Conservation (phyloP, 2,113 vertebrate species). For the Sebastes schlegelii region DNA sequence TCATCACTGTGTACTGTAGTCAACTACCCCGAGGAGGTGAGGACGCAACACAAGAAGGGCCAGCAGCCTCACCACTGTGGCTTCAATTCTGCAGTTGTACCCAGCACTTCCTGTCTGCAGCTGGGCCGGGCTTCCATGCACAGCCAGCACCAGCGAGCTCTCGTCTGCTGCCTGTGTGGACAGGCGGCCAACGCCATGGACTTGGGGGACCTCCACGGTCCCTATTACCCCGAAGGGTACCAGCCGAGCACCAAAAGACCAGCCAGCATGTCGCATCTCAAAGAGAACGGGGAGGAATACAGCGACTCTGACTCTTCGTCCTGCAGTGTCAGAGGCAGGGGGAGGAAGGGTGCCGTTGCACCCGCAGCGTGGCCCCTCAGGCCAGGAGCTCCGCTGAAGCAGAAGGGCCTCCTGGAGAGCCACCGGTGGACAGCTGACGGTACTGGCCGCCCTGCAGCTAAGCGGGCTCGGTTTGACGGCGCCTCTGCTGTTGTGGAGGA, state of each 20-base stretch:
- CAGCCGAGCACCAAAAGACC: constrained; percentile 63
- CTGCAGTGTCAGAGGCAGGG: constrained; percentile 41
- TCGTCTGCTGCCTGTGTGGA: constrained; percentile 85
- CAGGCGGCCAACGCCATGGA: constrained; percentile 83
- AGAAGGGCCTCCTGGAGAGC: constrained; percentile 47
- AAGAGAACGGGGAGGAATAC: constrained; percentile 64
- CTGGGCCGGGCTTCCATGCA: constrained; percentile 73
- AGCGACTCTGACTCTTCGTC: constrained; percentile 80
- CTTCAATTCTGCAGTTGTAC: constrained; percentile 71
- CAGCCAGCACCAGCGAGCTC: constrained; percentile 56
- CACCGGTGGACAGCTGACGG: constrained; percentile 43
- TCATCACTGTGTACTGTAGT: constrained; percentile 76
- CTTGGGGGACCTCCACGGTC: constrained; percentile 86
- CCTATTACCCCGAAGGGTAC: constrained; percentile 85
- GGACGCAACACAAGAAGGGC: constrained; percentile 63
- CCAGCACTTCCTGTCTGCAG: constrained; percentile 81
- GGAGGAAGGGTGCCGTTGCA: constrained; percentile 38
- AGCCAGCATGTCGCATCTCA: constrained; percentile 42
- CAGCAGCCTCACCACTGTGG: constrained; percentile 46
- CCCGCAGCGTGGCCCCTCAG: constrained; percentile 21
- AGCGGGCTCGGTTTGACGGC: constrained; percentile 63
- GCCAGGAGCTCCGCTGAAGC: constrained; percentile 43
- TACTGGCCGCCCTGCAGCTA: constrained; percentile 66
- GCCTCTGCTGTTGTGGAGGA: constrained; percentile 55
- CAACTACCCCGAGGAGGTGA: constrained; percentile 82